Conservation (phyloP, 2,888 invertebrate species). For the Melitaea athalia region DNA sequence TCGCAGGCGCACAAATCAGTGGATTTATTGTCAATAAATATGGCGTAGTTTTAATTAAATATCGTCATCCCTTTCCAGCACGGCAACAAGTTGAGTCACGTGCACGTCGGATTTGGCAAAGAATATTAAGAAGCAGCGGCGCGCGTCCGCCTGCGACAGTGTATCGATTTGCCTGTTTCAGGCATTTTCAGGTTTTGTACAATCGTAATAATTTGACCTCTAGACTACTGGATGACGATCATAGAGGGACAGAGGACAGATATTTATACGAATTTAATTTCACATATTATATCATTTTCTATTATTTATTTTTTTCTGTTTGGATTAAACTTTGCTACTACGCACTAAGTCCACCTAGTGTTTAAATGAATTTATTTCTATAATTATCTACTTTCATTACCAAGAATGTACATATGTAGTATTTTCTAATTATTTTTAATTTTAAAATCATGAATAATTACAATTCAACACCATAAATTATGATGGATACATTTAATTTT, state of each 20-base stretch:
- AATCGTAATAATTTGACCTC: constrained; percentile 55
- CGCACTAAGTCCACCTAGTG: no score
- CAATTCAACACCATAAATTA: constrained; percentile 2
- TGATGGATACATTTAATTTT: constrained; percentile 9
- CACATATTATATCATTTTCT: no score
- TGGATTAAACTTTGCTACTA: no score
- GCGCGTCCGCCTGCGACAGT: constrained; percentile 70
- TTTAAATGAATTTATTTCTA: no score
- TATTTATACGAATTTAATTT: no score
- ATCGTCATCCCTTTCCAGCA: constrained; percentile 40
- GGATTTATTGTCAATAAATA: constrained; percentile 2
- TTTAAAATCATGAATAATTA: not conserved
- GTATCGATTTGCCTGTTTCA: constrained; percentile 75
- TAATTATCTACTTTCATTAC: no score
- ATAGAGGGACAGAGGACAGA: not conserved
- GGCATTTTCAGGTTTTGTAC: constrained; percentile 55
- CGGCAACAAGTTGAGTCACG: constrained; percentile 81
- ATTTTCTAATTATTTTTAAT: not conserved
- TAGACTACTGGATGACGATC: constrained; percentile 36
- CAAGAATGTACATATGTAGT: no score
- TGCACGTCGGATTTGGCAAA: constrained; percentile 69
- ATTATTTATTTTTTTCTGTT: no score
- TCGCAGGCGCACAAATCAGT: constrained; percentile 19
- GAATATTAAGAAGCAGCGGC: constrained; percentile 73
- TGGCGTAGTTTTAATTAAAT: constrained; percentile 21